phyloP scores from a whole-genome alignment of 2,113 vertebrate genomes.

The Ochotona curzoniae region DNA sequence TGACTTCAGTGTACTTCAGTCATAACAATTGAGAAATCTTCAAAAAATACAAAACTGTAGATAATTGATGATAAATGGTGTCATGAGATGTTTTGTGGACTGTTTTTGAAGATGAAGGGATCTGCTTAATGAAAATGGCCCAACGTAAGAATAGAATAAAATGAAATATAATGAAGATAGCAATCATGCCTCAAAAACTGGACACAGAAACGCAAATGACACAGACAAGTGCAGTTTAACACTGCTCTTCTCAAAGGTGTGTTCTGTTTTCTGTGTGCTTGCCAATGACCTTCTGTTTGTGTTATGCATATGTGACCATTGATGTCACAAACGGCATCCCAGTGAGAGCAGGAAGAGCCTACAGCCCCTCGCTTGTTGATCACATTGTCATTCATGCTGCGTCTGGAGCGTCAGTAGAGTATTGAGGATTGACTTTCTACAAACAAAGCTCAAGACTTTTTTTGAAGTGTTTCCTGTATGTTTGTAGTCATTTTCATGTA shows the following conservation, averaged over 20 bases:
- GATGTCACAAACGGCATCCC: neutral
- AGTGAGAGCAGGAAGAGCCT: neutral
- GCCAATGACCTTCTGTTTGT: neutral
- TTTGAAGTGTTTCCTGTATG: slow-evolving; percentile 34
- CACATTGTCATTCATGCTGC: slow-evolving; percentile 6
- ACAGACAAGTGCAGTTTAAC: neutral
- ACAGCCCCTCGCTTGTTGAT: neutral
- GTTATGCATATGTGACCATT: neutral
- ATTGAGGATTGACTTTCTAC: neutral
- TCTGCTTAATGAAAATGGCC: neutral
- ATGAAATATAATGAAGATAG: slow-evolving; percentile 8
- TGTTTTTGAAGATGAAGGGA: slow-evolving; percentile 21
- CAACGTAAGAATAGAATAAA: neutral
- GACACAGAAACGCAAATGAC: neutral
- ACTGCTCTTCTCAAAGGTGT: neutral
- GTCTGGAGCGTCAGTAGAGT: neutral
- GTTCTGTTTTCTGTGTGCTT: slow-evolving; percentile 19
- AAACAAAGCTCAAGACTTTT: slow-evolving; percentile 20
- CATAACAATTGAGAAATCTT: slow-evolving; percentile 32
- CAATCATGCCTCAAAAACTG: neutral
- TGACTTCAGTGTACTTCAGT: slow-evolving; percentile 45
- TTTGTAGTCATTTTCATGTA: neutral
- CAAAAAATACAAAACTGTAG: slow-evolving; percentile 24
- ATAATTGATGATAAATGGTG: slow-evolving; percentile 45
- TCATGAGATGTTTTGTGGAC: slow-evolving; percentile 2